Conservation (phyloP, 2,888 invertebrate genomes). For the Eupithecia vulgata region DNA sequence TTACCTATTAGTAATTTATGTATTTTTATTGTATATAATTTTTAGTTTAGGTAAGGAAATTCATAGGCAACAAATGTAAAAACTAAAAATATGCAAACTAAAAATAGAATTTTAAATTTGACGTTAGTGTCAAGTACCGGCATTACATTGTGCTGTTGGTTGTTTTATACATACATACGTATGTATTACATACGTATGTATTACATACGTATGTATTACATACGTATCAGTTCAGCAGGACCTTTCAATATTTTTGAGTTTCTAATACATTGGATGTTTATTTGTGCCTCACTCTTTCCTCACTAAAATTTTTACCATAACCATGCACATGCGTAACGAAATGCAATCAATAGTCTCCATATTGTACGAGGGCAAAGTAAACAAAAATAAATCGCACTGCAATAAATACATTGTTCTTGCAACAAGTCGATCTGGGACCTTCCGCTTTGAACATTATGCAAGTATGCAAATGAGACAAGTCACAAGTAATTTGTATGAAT, state of each 20-base stretch:
- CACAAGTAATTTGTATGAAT: not conserved
- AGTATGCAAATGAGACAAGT: conserved; percentile 1
- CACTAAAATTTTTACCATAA: not conserved
- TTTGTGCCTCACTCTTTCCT: not conserved
- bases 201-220: no score
- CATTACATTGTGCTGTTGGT: not conserved
- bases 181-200: no score
- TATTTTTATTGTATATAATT: no score
- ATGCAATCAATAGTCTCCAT: conserved; percentile 8
- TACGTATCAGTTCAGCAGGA: not conserved
- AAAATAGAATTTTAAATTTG: not conserved
- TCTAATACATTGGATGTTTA: not conserved
- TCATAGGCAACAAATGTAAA: no score
- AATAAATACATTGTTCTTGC: conserved; percentile 9
- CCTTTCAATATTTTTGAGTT: not conserved
- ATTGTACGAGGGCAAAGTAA: not conserved
- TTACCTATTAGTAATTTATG: no score
- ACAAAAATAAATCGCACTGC: not conserved
- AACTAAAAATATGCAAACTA: no score
- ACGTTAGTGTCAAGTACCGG: not conserved
- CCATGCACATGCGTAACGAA: not conserved
- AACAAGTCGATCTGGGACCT: conserved; percentile 3
- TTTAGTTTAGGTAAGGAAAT: no score
- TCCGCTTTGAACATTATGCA: conserved; percentile 1
- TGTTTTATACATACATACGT: not conserved